These are phyloP conservation scores for Trogon surrucura DNA, from an alignment of 2,113 vertebrate species.

Conservation along the genomic window DNA sequence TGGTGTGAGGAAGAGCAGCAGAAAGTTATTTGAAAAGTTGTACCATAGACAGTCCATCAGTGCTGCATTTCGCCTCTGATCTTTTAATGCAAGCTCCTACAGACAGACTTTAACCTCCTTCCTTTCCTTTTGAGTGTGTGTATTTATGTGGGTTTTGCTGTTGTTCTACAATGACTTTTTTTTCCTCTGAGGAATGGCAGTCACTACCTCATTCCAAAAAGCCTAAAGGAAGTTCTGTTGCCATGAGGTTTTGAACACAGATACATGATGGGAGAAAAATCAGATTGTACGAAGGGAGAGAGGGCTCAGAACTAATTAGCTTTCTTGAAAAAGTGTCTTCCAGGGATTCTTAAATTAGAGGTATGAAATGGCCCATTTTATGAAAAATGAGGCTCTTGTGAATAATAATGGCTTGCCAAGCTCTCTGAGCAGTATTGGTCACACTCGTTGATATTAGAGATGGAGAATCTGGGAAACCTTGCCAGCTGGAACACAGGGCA, in stretches of 20 bases:
- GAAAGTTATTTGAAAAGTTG: not conserved
- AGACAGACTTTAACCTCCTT: not conserved
- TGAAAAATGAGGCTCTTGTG: slow-evolving; percentile 6
- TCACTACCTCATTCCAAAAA: not conserved
- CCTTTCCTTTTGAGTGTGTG: not conserved
- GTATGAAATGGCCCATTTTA: not conserved
- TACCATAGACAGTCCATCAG: not conserved
- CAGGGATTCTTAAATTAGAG: not conserved
- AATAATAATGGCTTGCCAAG: not conserved
- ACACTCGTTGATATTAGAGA: not conserved
- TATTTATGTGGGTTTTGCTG: not conserved
- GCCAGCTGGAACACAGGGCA: not conserved
- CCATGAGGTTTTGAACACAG: not conserved
- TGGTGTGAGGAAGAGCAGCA: not conserved
- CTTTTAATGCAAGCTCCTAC: not conserved
- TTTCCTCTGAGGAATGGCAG: not conserved
- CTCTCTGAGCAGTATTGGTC: not conserved
- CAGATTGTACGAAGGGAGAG: not conserved
- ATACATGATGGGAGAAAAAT: not conserved
- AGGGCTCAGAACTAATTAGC: not conserved
- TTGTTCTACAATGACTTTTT: not conserved
- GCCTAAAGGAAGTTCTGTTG: not conserved
- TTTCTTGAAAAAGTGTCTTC: not conserved
- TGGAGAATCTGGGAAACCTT: not conserved
- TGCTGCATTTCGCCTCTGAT: slow-evolving; percentile 19